These are phyloP conservation scores for Carcharodon carcharias DNA, from an alignment of 2,797 vertebrate genomes.

Conservation along the genomic window DNA sequence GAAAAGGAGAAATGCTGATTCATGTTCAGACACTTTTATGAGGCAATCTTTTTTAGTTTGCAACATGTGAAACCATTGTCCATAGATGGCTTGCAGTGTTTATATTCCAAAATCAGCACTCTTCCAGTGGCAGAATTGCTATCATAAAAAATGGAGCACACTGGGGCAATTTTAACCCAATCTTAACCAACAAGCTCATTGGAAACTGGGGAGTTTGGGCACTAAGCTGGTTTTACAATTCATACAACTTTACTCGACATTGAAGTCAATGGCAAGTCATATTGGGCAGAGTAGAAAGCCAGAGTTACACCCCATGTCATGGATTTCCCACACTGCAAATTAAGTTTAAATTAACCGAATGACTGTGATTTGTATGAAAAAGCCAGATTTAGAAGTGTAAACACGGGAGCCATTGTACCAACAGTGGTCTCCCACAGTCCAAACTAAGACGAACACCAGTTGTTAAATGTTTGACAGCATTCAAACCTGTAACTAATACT, in stretches of 20 bases:
- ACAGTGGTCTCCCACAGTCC: not conserved
- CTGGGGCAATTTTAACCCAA: not conserved
- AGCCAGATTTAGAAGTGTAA: not conserved
- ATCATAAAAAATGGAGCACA: no score
- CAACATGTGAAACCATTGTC: not conserved
- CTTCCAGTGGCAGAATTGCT: not conserved
- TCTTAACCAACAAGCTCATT: no score
- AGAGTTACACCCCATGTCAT: not conserved
- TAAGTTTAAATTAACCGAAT: not conserved
- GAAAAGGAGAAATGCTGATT: no score
- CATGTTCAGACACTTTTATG: not conserved
- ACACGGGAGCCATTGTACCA: not conserved
- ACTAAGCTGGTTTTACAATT: not conserved
- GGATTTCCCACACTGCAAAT: not conserved
- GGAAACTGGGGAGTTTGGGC: not conserved
- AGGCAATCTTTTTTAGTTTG: not conserved
- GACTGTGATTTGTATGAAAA: not conserved
- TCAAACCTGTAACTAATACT: not conserved
- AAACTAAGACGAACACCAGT: not conserved
- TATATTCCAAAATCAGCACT: not conserved
- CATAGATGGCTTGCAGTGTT: not conserved
- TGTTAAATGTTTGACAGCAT: not conserved
- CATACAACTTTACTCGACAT: not conserved
- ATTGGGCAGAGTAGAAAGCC: not conserved
- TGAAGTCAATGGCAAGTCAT: not conserved